Base-by-base conservation (phyloP, 2,797 vertebrate genomes). In the Xiphophorus birchmanni region DNA sequence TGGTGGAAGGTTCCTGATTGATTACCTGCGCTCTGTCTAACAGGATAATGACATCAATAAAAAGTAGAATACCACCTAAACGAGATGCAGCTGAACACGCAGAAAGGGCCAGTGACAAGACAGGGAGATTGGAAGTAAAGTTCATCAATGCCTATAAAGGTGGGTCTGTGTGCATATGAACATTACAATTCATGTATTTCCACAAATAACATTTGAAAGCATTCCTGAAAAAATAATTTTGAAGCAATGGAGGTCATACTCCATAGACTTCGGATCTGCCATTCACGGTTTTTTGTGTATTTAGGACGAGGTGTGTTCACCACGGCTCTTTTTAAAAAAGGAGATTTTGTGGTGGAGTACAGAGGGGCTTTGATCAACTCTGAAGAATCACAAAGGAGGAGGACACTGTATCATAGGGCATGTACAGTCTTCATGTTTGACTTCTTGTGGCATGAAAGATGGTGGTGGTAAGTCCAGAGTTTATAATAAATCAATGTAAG, bases 351-450 rank as follows among this genome's bases (percentile, higher is more conserved):
- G 65, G 56, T 58, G 56, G 56, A 58, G 56, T 58, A 29, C 56
- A 58, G 56, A 58, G 18, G 37, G 21, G 65, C 1, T 42, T 69
- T 69, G 11, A 40, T 69, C 26, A 3, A 10, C 13, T 69, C 18
- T 69, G 37, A 69, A 69, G 65, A 69, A 42, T 37, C 65, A 42
- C 37, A 69, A 69, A 69, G 65, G 35, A 69, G 65, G 65, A 69
- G 37, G 65, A 42, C 37, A 11, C 65, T 42, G 35, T 69, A 69
- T 69, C 65, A 69, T 69, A 42, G 37, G 42, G 65, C 65, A 69
- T 69, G 65, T 69, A 21, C 65, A 42, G 35, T 69, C 18, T 69
- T 42, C 65, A 42, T 69, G 65, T 69, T 69, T 42, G 65, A 69
- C 21, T 42, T 69, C 65, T 69, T 69, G 37, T 69, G 65, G 65